phyloP scores from a whole-genome alignment of 2,113 vertebrate genomes.

The Lophotis ruficrista region DNA sequence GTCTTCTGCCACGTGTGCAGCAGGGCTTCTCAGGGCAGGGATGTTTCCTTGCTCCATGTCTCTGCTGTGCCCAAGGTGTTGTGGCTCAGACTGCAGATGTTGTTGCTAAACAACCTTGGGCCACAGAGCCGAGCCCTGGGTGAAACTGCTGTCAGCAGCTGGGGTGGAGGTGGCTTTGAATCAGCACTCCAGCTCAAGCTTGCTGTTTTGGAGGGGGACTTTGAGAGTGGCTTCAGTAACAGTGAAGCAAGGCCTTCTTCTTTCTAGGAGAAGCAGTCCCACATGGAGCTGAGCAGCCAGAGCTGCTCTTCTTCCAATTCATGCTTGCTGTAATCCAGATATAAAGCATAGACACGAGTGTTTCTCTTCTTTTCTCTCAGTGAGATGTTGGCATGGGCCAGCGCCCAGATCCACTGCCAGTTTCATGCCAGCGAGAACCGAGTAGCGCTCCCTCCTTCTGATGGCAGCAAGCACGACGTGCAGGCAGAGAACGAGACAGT shows the following conservation, averaged over 20 bases:
- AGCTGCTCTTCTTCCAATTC: background rate
- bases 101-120: background rate
- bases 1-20: background rate
- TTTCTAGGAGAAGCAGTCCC: background rate
- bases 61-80: background rate
- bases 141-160: background rate
- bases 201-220: background rate
- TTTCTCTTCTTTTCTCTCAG: conserved; percentile 68
- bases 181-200: background rate
- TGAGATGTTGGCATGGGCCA: conserved; percentile 97
- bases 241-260: background rate
- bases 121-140: background rate
- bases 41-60: accelerated
- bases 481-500: conserved; percentile 96
- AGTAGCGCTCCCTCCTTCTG: conserved; percentile 85
- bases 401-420: conserved; percentile 98
- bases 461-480: conserved; percentile 90
- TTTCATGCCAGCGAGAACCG: conserved; percentile 93
- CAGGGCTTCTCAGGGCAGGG: background rate
- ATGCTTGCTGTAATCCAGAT: background rate
- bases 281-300: background rate
- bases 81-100: background rate
- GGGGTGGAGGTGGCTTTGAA: background rate
- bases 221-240: background rate
- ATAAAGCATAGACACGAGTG: background rate